Evolutionary conservation across 2,888 invertebrate genomes (phyloP).

Genomic region (Pseudococcus longispinus): DNA sequence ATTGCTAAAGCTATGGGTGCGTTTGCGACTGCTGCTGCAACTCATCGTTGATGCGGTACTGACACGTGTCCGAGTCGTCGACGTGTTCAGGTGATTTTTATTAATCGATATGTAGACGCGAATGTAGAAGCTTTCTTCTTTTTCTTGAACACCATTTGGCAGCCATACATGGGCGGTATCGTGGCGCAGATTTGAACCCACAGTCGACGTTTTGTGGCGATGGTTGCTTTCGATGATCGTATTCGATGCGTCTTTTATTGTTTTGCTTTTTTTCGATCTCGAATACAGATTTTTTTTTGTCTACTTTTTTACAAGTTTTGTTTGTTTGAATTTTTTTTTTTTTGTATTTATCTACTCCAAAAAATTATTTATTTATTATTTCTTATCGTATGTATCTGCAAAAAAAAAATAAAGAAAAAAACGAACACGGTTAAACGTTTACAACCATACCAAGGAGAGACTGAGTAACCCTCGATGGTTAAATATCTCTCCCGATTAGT

Average conservation of each 20-base stretch:
- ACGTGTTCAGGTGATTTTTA: conserved; percentile 18
- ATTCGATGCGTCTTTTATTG: not conserved
- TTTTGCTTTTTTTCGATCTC: not conserved
- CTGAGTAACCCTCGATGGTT: not conserved
- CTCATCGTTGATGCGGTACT: not conserved
- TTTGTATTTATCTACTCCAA: not conserved
- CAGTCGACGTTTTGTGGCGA: not conserved
- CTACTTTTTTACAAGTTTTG: not conserved
- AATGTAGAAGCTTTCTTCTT: conserved; percentile 25
- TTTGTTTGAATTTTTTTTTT: not conserved
- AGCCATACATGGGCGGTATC: not conserved
- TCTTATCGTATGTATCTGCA: conserved; percentile 41
- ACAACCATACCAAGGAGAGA: conserved; percentile 9
- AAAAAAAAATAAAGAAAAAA: conserved; percentile 26
- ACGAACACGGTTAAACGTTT: conserved; percentile 34
- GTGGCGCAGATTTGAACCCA: not conserved
- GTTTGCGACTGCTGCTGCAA: conserved; percentile 62
- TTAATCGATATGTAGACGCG: not conserved
- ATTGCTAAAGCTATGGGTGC: conserved; percentile 48
- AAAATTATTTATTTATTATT: conserved; percentile 28
- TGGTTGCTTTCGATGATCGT: not conserved
- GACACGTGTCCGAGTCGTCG: not conserved
- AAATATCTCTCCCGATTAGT: not conserved
- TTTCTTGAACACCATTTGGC: conserved; percentile 50
- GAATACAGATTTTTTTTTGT: not conserved